These are phyloP conservation scores for Orientallactaga sibirica DNA, from an alignment of 2,797 vertebrate genomes.

Conservation along the genomic window DNA sequence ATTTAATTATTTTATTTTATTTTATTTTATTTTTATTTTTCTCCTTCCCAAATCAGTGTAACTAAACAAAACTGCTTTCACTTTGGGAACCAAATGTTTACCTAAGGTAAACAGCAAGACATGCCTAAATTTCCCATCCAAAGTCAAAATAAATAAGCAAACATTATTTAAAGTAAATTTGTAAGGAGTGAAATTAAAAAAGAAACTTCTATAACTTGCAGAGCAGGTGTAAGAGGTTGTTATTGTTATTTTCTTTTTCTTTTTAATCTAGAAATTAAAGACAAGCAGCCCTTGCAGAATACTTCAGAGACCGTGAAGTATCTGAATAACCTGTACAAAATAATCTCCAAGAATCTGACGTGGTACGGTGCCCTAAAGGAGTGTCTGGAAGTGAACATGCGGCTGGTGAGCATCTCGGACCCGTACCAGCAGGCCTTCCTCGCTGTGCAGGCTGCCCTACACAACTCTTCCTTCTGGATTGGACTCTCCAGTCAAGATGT, in stretches of 20 bases:
- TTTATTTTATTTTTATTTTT: background rate
- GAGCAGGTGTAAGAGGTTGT: background rate
- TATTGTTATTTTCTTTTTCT: slow-evolving; percentile 14
- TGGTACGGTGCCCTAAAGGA: slow-evolving; percentile 92
- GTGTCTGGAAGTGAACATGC: slow-evolving; percentile 90
- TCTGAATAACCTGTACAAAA: slow-evolving; percentile 90
- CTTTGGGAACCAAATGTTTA: slow-evolving; percentile 61
- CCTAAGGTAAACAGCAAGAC: background rate
- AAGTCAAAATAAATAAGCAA: slow-evolving; percentile 45
- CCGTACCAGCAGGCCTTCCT: slow-evolving; percentile 93
- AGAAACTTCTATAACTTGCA: background rate
- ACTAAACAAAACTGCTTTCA: slow-evolving; percentile 32
- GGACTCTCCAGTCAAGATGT: slow-evolving; percentile 96
- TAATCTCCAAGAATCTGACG: slow-evolving; percentile 92
- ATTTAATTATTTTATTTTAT: background rate
- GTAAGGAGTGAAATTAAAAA: background rate
- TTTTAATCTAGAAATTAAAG: slow-evolving; percentile 72
- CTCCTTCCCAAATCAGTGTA: slow-evolving; percentile 31
- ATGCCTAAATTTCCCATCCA: background rate
- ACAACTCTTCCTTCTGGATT: slow-evolving; percentile 92
- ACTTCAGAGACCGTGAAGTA: slow-evolving; percentile 86
- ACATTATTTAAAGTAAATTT: slow-evolving; percentile 20
- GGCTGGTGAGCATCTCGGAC: slow-evolving; percentile 93
- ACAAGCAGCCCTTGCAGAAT: slow-evolving; percentile 87
- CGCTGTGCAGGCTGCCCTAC: slow-evolving; percentile 88